These are phyloP conservation scores for Melanotaenia nigrans DNA, from an alignment of 2,797 vertebrate species.

Conservation along the genomic window DNA sequence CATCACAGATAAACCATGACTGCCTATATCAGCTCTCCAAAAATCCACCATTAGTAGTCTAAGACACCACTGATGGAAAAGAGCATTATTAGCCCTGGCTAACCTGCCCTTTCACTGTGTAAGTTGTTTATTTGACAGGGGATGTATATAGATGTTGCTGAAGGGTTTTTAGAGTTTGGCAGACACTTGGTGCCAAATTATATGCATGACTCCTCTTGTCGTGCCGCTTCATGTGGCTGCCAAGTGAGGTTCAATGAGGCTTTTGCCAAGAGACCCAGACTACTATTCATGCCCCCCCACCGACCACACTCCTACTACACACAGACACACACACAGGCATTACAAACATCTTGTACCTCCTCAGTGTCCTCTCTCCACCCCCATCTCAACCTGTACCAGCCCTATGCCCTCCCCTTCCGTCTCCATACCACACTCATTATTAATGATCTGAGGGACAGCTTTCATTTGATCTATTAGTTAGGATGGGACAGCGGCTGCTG, in stretches of 20 bases:
- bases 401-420: conserved; percentile 65
- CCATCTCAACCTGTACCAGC: conserved; percentile 67
- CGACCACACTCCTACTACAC: conserved; percentile 24
- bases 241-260: conserved; percentile 71
- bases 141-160: conserved; percentile 65
- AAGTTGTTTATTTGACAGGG: conserved; percentile 65
- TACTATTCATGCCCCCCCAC: conserved; percentile 40
- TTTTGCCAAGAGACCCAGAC: conserved; percentile 71
- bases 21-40: conserved; percentile 31
- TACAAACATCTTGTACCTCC: conserved; percentile 59
- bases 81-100: conserved; percentile 58
- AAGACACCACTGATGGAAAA: conserved; percentile 49
- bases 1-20: conserved; percentile 36
- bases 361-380: conserved; percentile 43
- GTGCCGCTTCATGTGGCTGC: conserved; percentile 77
- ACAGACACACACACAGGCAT: conserved; percentile 20
- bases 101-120: conserved; percentile 55
- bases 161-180: conserved; percentile 67
- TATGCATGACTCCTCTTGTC: conserved; percentile 77
- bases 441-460: conserved; percentile 85
- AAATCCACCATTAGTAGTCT: conserved; percentile 37
- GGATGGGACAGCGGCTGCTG: conserved; percentile 77
- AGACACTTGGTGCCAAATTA: conserved; percentile 72
- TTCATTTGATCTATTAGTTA: conserved; percentile 87
- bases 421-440: conserved; percentile 82